Percentiles rank a stretch among this genome's conserved stretches.
phyloP scores from a whole-genome alignment of 2,888 invertebrate species.

The Drosophila mimica region DNA sequence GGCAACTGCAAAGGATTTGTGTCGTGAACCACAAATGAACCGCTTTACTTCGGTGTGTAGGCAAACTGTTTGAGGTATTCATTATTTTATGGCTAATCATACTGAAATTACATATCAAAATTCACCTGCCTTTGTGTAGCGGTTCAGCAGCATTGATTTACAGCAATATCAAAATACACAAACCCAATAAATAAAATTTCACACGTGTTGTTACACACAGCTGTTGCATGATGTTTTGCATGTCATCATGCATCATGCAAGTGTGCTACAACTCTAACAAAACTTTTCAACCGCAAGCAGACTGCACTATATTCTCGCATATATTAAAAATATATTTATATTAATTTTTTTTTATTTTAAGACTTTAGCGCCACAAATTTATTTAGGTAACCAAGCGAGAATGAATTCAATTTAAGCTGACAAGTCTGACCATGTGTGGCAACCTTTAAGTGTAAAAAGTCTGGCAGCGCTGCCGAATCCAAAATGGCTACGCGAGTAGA shows the following conservation, averaged over 20 bases:
- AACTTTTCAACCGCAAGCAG: background rate
- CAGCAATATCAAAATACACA: slow-evolving; percentile 12
- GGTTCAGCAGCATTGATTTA: slow-evolving; percentile 56
- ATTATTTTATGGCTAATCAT: background rate
- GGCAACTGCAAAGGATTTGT: slow-evolving; percentile 76
- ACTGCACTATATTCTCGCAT: background rate
- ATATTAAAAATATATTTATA: background rate
- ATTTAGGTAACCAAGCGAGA: too few species aligned
- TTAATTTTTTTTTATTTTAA: background rate
- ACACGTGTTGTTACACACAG: slow-evolving; percentile 64
- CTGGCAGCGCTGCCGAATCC: slow-evolving; percentile 61
- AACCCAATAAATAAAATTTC: slow-evolving; percentile 1
- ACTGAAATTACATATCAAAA: slow-evolving; percentile 28
- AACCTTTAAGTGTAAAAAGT: slow-evolving; percentile 1
- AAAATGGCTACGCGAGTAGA: slow-evolving; percentile 80
- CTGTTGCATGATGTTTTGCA: slow-evolving; percentile 40
- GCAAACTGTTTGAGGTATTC: slow-evolving; percentile 55
- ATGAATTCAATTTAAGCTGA: background rate
- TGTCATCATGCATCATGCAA: background rate
- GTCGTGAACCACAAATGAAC: slow-evolving; percentile 20
- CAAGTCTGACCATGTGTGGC: slow-evolving; percentile 46
- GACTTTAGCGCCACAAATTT: background rate
- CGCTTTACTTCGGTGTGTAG: slow-evolving; percentile 23
- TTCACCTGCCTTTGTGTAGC: slow-evolving; percentile 81
- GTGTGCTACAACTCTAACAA: slow-evolving; percentile 12